A percentile compares a stretch with the other conserved stretches of the same genome.
Evolutionary conservation across 2,797 vertebrate genomes (phyloP).

Genomic region (Micromesistius poutassou): DNA sequence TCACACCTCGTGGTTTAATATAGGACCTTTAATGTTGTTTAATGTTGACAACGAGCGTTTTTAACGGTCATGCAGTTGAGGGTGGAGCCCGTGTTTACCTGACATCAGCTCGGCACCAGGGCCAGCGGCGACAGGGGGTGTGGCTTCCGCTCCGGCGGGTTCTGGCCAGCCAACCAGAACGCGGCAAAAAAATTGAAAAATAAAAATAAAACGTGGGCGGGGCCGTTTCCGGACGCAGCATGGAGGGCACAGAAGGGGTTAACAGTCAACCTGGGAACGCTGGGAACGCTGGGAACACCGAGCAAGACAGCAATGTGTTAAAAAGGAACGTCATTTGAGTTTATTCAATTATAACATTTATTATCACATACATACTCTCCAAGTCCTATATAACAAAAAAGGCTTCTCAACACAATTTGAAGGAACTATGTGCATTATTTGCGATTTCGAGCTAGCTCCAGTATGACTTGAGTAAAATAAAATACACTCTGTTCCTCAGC

Average conservation of each 20-base stretch:
- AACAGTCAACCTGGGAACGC: constrained; percentile 67
- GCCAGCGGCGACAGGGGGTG: constrained; percentile 74
- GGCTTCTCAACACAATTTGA: background rate
- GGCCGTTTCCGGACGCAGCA: constrained; percentile 72
- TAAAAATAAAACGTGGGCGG: constrained; percentile 47
- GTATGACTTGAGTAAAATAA: background rate
- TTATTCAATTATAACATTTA: background rate
- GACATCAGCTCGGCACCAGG: constrained; percentile 89
- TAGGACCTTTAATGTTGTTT: background rate
- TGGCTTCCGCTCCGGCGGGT: constrained; percentile 76
- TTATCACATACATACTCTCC: background rate
- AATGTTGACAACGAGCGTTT: background rate
- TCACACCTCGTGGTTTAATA: too few species aligned
- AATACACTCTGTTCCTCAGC: too few species aligned
- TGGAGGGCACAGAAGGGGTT: constrained; percentile 71
- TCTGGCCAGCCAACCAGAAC: constrained; percentile 63
- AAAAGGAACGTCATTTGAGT: constrained; percentile 17
- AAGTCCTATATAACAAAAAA: background rate
- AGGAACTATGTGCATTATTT: background rate
- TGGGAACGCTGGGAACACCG: constrained; percentile 58
- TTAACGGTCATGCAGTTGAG: constrained; percentile 18
- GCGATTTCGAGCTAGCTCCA: background rate
- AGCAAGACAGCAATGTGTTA: constrained; percentile 53
- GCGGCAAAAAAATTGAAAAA: constrained; percentile 67
- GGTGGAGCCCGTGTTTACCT: constrained; percentile 73